Conservation (phyloP, 2,888 invertebrate genomes). For the Nephrotoma guestfalica region DNA sequence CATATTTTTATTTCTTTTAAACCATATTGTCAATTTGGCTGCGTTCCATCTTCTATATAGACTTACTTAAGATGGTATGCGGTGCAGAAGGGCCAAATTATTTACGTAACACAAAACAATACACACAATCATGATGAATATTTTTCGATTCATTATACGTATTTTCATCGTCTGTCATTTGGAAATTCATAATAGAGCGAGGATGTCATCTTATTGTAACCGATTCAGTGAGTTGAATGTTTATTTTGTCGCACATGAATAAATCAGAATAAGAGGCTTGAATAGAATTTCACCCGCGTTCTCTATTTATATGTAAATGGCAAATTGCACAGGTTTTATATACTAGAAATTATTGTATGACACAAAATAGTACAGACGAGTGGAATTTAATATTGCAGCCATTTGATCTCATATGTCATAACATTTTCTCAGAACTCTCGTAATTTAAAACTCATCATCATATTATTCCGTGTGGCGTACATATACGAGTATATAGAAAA, state of each 20-base stretch:
- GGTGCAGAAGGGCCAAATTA: neutral
- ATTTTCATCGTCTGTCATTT: neutral
- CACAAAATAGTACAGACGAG: neutral
- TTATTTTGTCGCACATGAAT: neutral
- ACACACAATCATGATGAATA: too few species aligned
- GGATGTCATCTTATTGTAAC: neutral
- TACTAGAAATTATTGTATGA: neutral
- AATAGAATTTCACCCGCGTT: neutral
- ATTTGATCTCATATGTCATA: neutral
- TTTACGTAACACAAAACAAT: neutral
- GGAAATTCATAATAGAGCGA: too few species aligned
- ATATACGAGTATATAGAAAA: neutral
- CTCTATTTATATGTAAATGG: neutral
- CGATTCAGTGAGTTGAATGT: neutral
- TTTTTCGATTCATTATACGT: neutral
- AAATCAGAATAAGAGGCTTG: neutral
- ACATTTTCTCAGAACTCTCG: neutral
- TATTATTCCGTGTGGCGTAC: neutral
- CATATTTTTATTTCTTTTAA: neutral
- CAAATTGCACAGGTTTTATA: neutral
- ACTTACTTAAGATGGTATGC: neutral
- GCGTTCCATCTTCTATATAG: neutral
- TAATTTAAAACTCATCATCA: neutral
- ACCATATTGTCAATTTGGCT: neutral
- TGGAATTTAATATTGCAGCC: neutral